A percentile compares a stretch with the other conserved stretches of the same genome.
Conservation (phyloP, 2,888 invertebrate genomes). For the Hecatera dysodea region DNA sequence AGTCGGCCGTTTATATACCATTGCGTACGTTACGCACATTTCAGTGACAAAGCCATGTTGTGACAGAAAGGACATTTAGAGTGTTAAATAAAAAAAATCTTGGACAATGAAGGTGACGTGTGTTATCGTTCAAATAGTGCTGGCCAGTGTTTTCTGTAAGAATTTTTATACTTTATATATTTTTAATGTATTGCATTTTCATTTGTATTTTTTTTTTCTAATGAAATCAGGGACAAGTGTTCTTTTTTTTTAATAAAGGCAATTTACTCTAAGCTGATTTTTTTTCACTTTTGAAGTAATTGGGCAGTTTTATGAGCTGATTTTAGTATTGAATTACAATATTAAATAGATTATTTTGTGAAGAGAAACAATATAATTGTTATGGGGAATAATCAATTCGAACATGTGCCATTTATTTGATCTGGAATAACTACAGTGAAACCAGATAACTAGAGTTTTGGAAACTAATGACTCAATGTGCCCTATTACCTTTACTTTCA, state of each 20-base stretch:
- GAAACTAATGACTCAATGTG: too few species aligned
- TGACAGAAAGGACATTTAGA: background rate
- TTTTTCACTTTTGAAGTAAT: background rate
- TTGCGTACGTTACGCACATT: background rate
- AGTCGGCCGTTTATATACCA: constrained; percentile 11
- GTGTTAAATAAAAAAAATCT: background rate
- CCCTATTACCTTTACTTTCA: too few species aligned
- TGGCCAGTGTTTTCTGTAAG: constrained; percentile 28
- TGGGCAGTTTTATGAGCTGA: background rate
- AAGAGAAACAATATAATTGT: too few species aligned
- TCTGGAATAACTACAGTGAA: too few species aligned
- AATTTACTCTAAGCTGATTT: background rate
- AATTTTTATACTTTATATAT: background rate
- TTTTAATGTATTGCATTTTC: background rate
- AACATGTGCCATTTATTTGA: too few species aligned
- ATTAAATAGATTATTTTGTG: too few species aligned
- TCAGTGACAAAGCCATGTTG: constrained; percentile 13
- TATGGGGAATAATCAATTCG: too few species aligned
- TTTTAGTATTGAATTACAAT: background rate
- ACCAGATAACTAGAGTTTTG: too few species aligned
- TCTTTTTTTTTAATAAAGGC: background rate
- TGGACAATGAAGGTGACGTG: constrained; percentile 23
- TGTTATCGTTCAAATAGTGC: constrained; percentile 8
- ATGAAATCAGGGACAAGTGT: too few species aligned
- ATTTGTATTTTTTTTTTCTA: background rate